These are phyloP conservation scores for Urophycis tenuis DNA, from an alignment of 2,797 vertebrate genomes.

Conservation along the genomic window DNA sequence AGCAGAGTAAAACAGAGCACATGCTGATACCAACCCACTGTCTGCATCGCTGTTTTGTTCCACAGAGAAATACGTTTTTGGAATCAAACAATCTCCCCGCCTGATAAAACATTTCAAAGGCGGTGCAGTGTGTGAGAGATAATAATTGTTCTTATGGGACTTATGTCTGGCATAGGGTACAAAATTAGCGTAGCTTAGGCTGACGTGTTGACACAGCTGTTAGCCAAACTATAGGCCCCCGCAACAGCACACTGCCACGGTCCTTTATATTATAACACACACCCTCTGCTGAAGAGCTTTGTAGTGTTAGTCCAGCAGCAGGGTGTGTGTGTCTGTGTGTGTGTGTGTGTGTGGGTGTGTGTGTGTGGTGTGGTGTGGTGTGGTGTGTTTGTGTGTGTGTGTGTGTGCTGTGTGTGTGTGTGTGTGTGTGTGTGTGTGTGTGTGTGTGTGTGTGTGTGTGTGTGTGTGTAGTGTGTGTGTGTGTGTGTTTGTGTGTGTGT, in stretches of 20 bases:
- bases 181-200: conserved; percentile 53
- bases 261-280: conserved; percentile 64
- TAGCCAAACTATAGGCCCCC: conserved; percentile 63
- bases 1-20: conserved; percentile 25
- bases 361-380: conserved; percentile 62
- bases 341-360: conserved; percentile 60
- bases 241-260: conserved; percentile 49
- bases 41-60: conserved; percentile 7
- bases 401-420: conserved; percentile 62
- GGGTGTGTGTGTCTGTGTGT: conserved; percentile 60
- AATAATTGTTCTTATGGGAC: conserved; percentile 55
- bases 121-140: conserved; percentile 50
- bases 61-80: conserved; percentile 33
- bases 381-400: conserved; percentile 63
- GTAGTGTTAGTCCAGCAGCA: conserved; percentile 61
- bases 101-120: conserved; percentile 69
- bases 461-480: conserved; percentile 64
- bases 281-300: conserved; percentile 72
- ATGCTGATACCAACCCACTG: conserved; percentile 28
- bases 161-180: conserved; percentile 50
- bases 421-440: conserved; percentile 58
- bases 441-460: conserved; percentile 55
- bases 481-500: conserved; percentile 63
- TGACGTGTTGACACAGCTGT: conserved; percentile 70
- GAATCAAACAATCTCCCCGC: conserved; percentile 29